These are phyloP conservation scores for Numenius arquata DNA, from an alignment of 2,113 vertebrate species.

Conservation along the genomic window DNA sequence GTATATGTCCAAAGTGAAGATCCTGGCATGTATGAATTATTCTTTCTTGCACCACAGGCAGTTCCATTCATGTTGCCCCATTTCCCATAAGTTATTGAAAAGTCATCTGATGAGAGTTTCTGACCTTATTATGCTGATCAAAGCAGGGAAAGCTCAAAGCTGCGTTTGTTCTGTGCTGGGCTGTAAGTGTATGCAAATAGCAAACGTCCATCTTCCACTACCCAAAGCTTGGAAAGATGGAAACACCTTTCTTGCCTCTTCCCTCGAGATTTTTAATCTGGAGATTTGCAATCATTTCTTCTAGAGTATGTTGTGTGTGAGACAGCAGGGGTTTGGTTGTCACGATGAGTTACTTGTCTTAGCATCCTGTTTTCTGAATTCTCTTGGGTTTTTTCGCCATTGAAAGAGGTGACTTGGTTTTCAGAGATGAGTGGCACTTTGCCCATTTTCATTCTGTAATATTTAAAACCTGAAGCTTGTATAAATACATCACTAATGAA, in stretches of 20 bases:
- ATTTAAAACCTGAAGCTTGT: neutral
- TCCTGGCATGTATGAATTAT: neutral
- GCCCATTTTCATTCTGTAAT: neutral
- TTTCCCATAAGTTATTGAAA: neutral
- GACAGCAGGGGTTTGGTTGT: neutral
- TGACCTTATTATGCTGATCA: neutral
- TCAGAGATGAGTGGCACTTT: neutral
- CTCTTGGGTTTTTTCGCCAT: neutral
- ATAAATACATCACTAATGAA: neutral
- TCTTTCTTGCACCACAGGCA: neutral
- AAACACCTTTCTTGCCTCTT: neutral
- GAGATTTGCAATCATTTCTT: neutral
- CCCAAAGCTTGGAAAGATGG: neutral
- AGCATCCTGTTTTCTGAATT: accelerated
- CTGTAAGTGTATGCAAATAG: neutral
- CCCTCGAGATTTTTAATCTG: neutral
- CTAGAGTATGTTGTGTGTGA: neutral
- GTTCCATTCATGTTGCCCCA: neutral
- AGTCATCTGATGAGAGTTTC: neutral
- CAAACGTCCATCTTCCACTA: neutral
- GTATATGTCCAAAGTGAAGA: neutral
- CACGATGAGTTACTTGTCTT: neutral
- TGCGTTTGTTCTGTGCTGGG: neutral
- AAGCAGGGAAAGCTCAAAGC: neutral
- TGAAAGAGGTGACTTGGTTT: neutral